Conservation (phyloP, 2,797 vertebrate genomes). For the Gallinago stenura region DNA sequence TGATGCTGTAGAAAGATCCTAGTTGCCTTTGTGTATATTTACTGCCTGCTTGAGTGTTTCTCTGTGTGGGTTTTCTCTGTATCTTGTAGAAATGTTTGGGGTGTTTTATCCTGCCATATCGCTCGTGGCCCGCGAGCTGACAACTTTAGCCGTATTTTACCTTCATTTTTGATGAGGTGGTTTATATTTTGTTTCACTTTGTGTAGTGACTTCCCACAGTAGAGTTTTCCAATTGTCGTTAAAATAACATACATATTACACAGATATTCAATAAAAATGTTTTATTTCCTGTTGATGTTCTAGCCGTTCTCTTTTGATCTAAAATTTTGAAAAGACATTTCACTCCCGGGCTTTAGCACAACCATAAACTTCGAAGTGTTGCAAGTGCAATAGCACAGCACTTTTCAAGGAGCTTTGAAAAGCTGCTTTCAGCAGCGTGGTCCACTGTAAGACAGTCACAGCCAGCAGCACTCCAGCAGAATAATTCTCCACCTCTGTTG, state of each 20-base stretch:
- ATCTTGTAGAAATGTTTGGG: slow-evolving; percentile 95
- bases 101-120: slow-evolving; percentile 96
- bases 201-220: slow-evolving; percentile 98
- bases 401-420: neutral
- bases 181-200: slow-evolving; percentile 98
- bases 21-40: slow-evolving; percentile 99
- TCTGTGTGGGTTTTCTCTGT: slow-evolving; percentile 98
- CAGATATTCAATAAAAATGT: slow-evolving; percentile 99
- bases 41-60: slow-evolving; percentile 99
- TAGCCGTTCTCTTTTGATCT: slow-evolving; percentile 40
- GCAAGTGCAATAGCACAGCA: neutral
- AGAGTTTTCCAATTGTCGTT: slow-evolving; percentile 99
- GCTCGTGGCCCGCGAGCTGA: slow-evolving; percentile 89
- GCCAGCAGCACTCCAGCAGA: neutral
- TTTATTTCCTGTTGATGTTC: slow-evolving; percentile 99
- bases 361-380: neutral
- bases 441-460: neutral
- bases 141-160: slow-evolving; percentile 95
- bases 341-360: neutral
- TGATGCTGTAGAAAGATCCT: slow-evolving; percentile 99
- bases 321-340: neutral
- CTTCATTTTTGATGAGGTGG: slow-evolving; percentile 98
- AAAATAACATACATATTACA: slow-evolving; percentile 98
- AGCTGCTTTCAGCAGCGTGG: neutral
- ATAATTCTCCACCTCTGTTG: neutral